Conservation (phyloP, 2,888 invertebrate genomes). For the Drosophila kokeensis region DNA sequence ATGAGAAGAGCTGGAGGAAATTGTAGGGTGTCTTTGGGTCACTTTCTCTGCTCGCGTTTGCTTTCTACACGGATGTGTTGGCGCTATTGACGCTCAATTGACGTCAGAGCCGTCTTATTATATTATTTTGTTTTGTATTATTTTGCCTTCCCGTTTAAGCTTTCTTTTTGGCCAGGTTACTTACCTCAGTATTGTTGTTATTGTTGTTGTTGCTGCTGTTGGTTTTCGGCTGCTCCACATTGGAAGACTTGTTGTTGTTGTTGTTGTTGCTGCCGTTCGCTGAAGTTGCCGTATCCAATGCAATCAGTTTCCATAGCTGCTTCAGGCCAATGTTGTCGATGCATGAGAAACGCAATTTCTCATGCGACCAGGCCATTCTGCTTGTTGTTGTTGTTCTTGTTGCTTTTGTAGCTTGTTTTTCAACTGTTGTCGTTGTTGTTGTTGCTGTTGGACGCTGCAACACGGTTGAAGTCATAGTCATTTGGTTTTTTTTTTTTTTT, state of each 20-base stretch:
- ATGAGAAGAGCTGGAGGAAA: constrained; percentile 5
- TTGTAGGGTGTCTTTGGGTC: constrained; percentile 38
- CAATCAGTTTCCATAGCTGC: constrained; percentile 85
- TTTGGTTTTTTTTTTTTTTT: constrained; percentile 39
- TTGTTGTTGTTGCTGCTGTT: constrained; percentile 54
- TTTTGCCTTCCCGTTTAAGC: constrained; percentile 34
- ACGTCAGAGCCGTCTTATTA: constrained; percentile 56
- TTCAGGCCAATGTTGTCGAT: constrained; percentile 84
- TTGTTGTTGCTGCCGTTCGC: constrained; percentile 34
- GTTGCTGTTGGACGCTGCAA: constrained; percentile 71
- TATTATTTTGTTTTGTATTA: constrained; percentile 13
- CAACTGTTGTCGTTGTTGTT: constrained; percentile 28
- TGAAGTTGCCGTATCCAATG: constrained; percentile 78
- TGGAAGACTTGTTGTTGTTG: constrained; percentile 39
- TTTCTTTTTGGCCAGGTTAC: constrained; percentile 59
- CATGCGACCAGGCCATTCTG: constrained; percentile 85
- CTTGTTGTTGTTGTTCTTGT: constrained; percentile 44
- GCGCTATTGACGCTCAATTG: constrained; percentile 56
- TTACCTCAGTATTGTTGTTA: constrained; percentile 75
- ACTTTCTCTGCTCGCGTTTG: constrained; percentile 68
- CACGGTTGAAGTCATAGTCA: constrained; percentile 85
- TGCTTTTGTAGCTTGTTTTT: constrained; percentile 50
- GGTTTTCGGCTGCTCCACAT: constrained; percentile 54
- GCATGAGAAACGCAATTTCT: constrained; percentile 84
- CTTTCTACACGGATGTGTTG: constrained; percentile 73